Evolutionary conservation across 2,888 invertebrate genomes (phyloP).

Genomic region (Agelastica alni): DNA sequence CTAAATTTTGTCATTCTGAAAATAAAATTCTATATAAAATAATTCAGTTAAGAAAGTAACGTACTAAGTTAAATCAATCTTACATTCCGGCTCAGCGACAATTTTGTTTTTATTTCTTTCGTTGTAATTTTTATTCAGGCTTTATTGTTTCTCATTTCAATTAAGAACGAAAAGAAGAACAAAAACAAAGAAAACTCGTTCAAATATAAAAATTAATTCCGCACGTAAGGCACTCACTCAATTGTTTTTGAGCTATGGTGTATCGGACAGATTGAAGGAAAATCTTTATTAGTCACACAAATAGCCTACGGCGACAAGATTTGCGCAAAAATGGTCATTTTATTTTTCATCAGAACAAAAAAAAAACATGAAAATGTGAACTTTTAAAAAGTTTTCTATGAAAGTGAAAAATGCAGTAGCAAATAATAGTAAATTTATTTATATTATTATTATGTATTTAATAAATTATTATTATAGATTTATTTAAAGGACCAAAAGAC

Average conservation of each 20-base stretch:
- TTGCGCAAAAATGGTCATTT: slow-evolving; percentile 4
- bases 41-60: no score
- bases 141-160: slow-evolving; percentile 14
- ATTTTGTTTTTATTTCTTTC: not conserved
- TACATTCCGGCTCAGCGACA: not conserved
- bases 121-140: slow-evolving; percentile 4
- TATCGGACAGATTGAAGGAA: slow-evolving; percentile 15
- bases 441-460: not conserved
- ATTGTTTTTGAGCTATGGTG: slow-evolving; percentile 16
- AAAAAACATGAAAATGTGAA: not conserved
- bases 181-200: slow-evolving; percentile 7
- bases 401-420: not conserved
- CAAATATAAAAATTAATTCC: slow-evolving; percentile 15
- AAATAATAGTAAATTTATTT: not conserved
- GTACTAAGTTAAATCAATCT: not conserved
- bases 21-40: no score
- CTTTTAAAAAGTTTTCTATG: not conserved
- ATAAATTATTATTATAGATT: no score
- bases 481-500: not conserved
- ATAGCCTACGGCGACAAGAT: not conserved
- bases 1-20: no score
- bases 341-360: slow-evolving; percentile 4
- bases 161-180: slow-evolving; percentile 4
- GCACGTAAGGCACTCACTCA: slow-evolving; percentile 10
- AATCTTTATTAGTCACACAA: slow-evolving; percentile 11